These are phyloP conservation scores for Nycticorax nycticorax DNA, from an alignment of 2,113 vertebrate genomes.

Conservation along the genomic window DNA sequence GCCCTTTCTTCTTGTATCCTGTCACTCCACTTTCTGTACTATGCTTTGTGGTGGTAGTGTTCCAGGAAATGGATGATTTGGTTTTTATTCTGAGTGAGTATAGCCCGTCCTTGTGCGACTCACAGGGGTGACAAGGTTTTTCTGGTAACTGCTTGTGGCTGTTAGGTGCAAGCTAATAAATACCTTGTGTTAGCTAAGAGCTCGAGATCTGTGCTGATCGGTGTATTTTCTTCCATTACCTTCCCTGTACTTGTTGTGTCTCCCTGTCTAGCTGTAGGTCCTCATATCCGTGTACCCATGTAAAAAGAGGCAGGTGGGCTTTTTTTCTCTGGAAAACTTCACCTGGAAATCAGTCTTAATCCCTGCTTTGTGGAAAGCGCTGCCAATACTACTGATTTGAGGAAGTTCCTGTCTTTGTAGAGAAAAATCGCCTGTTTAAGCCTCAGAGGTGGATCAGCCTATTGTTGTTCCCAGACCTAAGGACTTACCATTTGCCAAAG, in stretches of 20 bases:
- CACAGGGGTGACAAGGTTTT: not conserved
- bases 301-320: not conserved
- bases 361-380: not conserved
- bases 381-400: not conserved
- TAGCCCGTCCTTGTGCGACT: not conserved
- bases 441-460: not conserved
- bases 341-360: not conserved
- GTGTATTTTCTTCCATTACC: not conserved
- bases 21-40: not conserved
- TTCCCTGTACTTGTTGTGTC: not conserved
- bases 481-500: not conserved
- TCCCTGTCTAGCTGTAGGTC: not conserved
- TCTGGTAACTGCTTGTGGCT: conserved; percentile 11
- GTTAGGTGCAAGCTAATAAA: not conserved
- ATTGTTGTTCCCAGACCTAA: not conserved
- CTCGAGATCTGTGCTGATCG: not conserved
- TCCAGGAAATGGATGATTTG: conserved; percentile 14
- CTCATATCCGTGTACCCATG: not conserved
- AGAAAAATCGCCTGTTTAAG: not conserved
- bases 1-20: not conserved
- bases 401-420: not conserved
- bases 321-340: not conserved
- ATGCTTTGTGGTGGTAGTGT: not conserved
- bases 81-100: not conserved
- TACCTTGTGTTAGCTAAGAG: not conserved